These are phyloP conservation scores for Amyelois transitella DNA, from an alignment of 1,140 invertebrate genomes.

Conservation along the genomic window DNA sequence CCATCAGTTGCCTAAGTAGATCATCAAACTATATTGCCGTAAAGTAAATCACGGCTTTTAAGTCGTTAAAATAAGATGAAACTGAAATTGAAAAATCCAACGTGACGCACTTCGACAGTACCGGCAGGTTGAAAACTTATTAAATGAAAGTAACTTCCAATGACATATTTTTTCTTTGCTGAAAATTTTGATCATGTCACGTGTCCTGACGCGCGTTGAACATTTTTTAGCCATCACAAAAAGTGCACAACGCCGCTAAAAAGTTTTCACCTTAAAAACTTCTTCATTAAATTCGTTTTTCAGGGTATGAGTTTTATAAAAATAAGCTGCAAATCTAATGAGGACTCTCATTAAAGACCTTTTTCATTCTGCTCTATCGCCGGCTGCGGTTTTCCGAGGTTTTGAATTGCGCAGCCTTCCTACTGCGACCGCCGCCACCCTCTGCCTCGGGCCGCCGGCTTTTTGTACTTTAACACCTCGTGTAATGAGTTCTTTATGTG, in stretches of 20 bases:
- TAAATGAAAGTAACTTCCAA: too few relatives aligned
- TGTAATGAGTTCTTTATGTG: constrained; percentile 37
- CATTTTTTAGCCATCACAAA: too few relatives aligned
- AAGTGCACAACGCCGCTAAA: too few relatives aligned
- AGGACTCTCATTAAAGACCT: constrained; percentile 36
- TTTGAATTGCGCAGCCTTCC: constrained; percentile 34
- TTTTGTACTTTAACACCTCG: constrained; percentile 43
- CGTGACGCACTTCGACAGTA: too few relatives aligned
- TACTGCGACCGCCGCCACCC: constrained; percentile 26
- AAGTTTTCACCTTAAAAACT: too few relatives aligned
- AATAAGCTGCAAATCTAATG: constrained; percentile 22
- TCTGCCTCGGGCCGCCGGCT: constrained; percentile 26
- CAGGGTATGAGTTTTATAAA: constrained; percentile 5
- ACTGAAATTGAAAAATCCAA: too few relatives aligned
- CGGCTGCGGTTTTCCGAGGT: constrained; percentile 27
- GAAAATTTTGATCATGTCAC: too few relatives aligned
- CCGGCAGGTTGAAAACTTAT: too few relatives aligned
- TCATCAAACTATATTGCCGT: constrained; percentile 19
- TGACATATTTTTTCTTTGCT: too few relatives aligned
- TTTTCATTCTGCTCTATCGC: constrained; percentile 32
- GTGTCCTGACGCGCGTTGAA: too few relatives aligned
- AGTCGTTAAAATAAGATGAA: too few relatives aligned
- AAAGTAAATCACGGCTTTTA: too few relatives aligned
- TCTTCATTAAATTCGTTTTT: background rate
- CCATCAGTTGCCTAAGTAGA: constrained; percentile 18